phyloP scores from a whole-genome alignment of 30 jellyfish, hydroid and myxozoan genomes.

The Mastigias papua region DNA sequence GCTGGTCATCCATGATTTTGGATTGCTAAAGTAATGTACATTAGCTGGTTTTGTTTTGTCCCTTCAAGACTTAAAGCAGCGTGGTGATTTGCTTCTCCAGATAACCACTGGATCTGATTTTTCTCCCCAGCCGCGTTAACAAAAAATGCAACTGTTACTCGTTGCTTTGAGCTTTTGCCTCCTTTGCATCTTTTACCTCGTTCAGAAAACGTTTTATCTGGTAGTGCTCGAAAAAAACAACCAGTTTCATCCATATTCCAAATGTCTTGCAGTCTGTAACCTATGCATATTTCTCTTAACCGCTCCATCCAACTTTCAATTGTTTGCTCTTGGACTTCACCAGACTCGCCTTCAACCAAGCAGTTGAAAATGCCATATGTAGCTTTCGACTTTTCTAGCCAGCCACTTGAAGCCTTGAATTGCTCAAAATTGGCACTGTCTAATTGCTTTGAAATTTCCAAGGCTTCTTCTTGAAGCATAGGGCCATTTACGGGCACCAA shows the following conservation, averaged over 20 bases:
- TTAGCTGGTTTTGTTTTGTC: not conserved
- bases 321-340: constrained; percentile 19
- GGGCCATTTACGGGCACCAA: constrained; percentile 12
- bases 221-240: not conserved
- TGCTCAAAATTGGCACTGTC: not conserved
- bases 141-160: not conserved
- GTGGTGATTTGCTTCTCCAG: not conserved
- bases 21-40: constrained; percentile 5
- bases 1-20: constrained; percentile 20
- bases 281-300: not conserved
- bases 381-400: not conserved
- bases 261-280: not conserved
- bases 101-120: constrained; percentile 1
- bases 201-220: not conserved
- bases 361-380: not conserved
- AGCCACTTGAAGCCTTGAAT: not conserved
- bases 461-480: constrained; percentile 24
- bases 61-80: not conserved
- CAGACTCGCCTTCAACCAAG: constrained; percentile 24
- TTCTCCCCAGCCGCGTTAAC: not conserved
- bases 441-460: not conserved
- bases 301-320: not conserved
- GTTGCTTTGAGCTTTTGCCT: not conserved
- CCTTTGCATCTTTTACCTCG: constrained; percentile 1
- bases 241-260: not conserved